Evolutionary conservation across 1,140 invertebrate species (phyloP), one percentile per base, ranked within the genome.

Genomic region (Maniola jurtina): DNA sequence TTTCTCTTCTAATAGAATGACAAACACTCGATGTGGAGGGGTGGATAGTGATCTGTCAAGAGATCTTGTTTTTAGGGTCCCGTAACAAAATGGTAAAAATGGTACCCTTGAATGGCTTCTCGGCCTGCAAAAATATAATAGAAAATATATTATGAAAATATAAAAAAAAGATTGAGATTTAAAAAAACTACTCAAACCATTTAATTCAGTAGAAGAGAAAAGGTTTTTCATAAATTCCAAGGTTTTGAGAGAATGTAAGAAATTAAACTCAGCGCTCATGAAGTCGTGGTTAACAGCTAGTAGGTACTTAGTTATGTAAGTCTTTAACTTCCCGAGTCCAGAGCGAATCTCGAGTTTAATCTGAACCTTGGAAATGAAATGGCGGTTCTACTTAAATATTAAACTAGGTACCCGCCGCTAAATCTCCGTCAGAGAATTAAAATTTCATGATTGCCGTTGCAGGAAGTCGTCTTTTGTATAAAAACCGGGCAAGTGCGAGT

Each of bases 1-100:
- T 80, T 80, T 79, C 72, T 61, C 68, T 72, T 63, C 78, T 83
- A 83, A 83, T 80, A 83, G 78, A 77, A 79, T 68, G 76, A 77
- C 75, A 80, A 82, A 82, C 80, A 78, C 68, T 64, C 66, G 45
- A 59, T 61, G 70, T 66, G 55, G 70, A 71, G 71, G 75, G 74
- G 75, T 80, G 65, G 74, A 71, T 67, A 74, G 75, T 80, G 76
- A 79, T 77, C 78, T 70, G 77, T 82, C 80, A 78, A 66, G 60
- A 45, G 13, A 42, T 42, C 40, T 47, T 47, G 3, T 33, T 45
- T 13, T 60, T 45, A 2, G 25, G n/a, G n/a, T n/a, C n/a, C n/a
- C n/a, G n/a, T n/a, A n/a, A n/a, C n/a, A n/a, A n/a, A n/a, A n/a
- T n/a, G n/a, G n/a, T n/a, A n/a, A n/a, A n/a, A n/a, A n/a, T n/a